A percentile compares a stretch with the other conserved stretches of the same genome.
phyloP scores from a whole-genome alignment of 2,888 invertebrate species.

The Brachycybe producta region DNA sequence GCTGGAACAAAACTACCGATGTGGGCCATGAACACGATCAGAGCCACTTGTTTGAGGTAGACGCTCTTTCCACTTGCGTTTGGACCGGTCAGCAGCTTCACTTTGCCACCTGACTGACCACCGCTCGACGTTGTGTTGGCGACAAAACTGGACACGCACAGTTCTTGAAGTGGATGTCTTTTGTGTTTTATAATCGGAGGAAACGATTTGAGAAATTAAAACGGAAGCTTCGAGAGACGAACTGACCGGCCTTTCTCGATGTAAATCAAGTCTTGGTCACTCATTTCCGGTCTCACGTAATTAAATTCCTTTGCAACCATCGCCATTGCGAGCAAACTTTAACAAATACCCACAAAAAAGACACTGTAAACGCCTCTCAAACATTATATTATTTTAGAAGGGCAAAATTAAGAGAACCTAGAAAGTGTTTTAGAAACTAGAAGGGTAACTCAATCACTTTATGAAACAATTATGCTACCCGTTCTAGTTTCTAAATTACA shows the following conservation, averaged over 20 bases:
- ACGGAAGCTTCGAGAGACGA: neutral
- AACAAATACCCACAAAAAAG: slow-evolving; percentile 22
- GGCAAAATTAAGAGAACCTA: too few relatives aligned
- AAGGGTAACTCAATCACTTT: too few relatives aligned
- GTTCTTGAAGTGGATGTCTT: slow-evolving; percentile 62
- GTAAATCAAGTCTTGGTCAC: slow-evolving; percentile 42
- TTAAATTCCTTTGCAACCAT: slow-evolving; percentile 48
- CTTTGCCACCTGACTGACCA: slow-evolving; percentile 36
- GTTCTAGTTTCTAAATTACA: too few relatives aligned
- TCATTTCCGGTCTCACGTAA: slow-evolving; percentile 51
- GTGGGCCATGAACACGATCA: slow-evolving; percentile 73
- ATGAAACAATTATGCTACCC: too few relatives aligned
- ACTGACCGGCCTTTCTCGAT: slow-evolving; percentile 46
- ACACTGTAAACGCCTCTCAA: too few relatives aligned
- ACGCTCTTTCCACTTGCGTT: slow-evolving; percentile 87
- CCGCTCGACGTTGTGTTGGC: slow-evolving; percentile 57
- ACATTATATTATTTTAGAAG: neutral
- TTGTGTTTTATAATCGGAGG: too few relatives aligned
- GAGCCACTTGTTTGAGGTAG: slow-evolving; percentile 69
- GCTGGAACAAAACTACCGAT: slow-evolving; percentile 84
- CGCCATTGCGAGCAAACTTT: slow-evolving; percentile 52
- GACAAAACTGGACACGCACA: slow-evolving; percentile 51
- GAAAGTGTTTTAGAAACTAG: too few relatives aligned
- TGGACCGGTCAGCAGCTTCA: slow-evolving; percentile 75
- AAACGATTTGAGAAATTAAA: too few relatives aligned